Percentiles rank a stretch among this genome's conserved stretches.
Evolutionary conservation across 2,797 vertebrate genomes (phyloP).

Genomic region (Melanotaenia trifasciata): DNA sequence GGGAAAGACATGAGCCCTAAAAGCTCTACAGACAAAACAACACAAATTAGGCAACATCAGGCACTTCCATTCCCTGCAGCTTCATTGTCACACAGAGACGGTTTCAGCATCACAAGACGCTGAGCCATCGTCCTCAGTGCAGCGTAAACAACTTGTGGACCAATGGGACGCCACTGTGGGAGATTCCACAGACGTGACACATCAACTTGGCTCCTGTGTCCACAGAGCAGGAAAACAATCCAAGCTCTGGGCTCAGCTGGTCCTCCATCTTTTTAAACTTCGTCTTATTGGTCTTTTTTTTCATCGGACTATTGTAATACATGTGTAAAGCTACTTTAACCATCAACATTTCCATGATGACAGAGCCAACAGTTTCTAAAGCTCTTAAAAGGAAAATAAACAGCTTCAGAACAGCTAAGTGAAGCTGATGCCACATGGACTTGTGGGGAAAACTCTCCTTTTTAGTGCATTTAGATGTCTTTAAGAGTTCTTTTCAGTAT

Average conservation of each 20-base stretch:
- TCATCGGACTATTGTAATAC: neutral
- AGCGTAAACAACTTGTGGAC: conserved; percentile 41
- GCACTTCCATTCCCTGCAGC: conserved; percentile 71
- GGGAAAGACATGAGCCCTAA: conserved; percentile 32
- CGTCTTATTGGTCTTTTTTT: neutral
- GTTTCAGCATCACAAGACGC: conserved; percentile 41
- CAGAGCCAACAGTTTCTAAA: neutral
- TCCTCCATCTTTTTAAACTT: neutral
- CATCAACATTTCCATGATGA: no score
- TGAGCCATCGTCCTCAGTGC: conserved; percentile 44
- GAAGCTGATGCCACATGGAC: neutral
- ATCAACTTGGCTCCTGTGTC: conserved; percentile 45
- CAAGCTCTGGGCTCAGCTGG: neutral
- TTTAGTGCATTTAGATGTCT: neutral
- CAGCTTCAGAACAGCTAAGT: neutral
- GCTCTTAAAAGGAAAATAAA: neutral
- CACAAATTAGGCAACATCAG: conserved; percentile 51
- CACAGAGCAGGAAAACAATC: conserved; percentile 9
- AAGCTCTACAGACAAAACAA: conserved; percentile 43
- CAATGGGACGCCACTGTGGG: conserved; percentile 39
- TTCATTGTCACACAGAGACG: conserved; percentile 45
- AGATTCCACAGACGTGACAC: conserved; percentile 54
- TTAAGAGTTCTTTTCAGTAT: neutral
- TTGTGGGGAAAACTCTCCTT: neutral
- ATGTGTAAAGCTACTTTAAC: no score